Percentiles rank a stretch among this genome's conserved stretches.
Conservation (phyloP, 2,888 invertebrate species). For the Acronicta aceris region DNA sequence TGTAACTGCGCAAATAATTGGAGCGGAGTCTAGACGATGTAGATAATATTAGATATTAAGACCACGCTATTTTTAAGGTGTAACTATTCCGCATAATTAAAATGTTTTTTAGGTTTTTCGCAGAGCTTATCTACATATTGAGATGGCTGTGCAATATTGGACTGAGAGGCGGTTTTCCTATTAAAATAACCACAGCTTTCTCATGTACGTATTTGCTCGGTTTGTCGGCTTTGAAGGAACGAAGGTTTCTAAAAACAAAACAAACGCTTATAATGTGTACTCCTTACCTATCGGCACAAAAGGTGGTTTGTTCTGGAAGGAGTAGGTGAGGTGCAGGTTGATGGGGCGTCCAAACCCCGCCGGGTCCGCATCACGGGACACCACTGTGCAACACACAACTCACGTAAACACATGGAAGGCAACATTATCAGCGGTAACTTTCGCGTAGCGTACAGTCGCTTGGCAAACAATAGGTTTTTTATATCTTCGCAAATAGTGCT, state of each 20-base stretch:
- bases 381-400: slow-evolving; percentile 88
- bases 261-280: too few relatives aligned
- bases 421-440: slow-evolving; percentile 4
- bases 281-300: slow-evolving; percentile 90
- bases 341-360: slow-evolving; percentile 95
- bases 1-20: not conserved
- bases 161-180: too few relatives aligned
- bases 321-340: slow-evolving; percentile 96
- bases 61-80: not conserved
- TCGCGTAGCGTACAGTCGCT: slow-evolving; percentile 50
- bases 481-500: slow-evolving; percentile 36
- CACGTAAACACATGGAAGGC: slow-evolving; percentile 49
- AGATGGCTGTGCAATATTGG: too few relatives aligned
- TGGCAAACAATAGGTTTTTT: slow-evolving; percentile 2
- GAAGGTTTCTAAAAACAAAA: too few relatives aligned
- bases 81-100: not conserved
- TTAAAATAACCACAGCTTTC: too few relatives aligned
- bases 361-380: slow-evolving; percentile 91
- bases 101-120: too few relatives aligned
- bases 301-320: slow-evolving; percentile 94
- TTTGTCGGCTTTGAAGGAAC: too few relatives aligned
- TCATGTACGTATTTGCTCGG: too few relatives aligned
- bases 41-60: not conserved
- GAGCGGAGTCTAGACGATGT: not conserved
- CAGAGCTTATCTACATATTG: too few relatives aligned